Conservation (phyloP, 2,797 vertebrate species). For the Centroberyx gerrardi region DNA sequence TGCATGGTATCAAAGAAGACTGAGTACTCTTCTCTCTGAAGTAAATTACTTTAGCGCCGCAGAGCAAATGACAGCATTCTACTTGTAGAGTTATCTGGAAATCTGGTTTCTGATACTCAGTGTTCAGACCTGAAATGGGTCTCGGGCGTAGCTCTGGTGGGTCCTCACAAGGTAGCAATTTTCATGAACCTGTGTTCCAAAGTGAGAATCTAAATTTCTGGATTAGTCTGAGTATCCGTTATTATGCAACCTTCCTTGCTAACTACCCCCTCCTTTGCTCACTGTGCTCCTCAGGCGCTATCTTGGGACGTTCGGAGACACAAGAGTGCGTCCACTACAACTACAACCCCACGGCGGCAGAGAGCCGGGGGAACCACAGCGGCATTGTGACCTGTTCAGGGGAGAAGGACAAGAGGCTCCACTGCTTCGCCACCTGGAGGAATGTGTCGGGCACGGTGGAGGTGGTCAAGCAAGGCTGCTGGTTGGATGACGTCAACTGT, state of each 20-base stretch:
- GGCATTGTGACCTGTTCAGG: conserved; percentile 89
- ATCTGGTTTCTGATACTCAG: too few relatives aligned
- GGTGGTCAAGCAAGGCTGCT: conserved; percentile 95
- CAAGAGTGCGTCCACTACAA: conserved; percentile 93
- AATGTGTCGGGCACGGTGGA: conserved; percentile 92
- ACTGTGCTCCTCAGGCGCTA: conserved; percentile 87
- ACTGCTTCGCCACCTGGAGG: conserved; percentile 96
- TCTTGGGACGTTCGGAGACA: conserved; percentile 93
- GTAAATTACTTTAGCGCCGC: neutral
- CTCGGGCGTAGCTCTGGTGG: neutral
- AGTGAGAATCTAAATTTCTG: neutral
- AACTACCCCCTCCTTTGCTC: neutral
- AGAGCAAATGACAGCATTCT: neutral
- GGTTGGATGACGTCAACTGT: conserved; percentile 94
- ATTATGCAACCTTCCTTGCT: neutral
- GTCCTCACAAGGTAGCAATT: neutral
- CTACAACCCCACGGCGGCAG: conserved; percentile 86
- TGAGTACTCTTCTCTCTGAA: too few relatives aligned
- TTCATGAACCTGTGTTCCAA: too few relatives aligned
- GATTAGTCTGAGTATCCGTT: neutral
- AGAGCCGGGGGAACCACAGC: conserved; percentile 89
- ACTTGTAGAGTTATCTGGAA: neutral
- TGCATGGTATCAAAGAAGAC: too few relatives aligned
- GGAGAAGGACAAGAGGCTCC: conserved; percentile 93
- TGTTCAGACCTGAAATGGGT: too few relatives aligned